Conservation (phyloP, 2,888 invertebrate genomes). For the Apoda limacodes region DNA sequence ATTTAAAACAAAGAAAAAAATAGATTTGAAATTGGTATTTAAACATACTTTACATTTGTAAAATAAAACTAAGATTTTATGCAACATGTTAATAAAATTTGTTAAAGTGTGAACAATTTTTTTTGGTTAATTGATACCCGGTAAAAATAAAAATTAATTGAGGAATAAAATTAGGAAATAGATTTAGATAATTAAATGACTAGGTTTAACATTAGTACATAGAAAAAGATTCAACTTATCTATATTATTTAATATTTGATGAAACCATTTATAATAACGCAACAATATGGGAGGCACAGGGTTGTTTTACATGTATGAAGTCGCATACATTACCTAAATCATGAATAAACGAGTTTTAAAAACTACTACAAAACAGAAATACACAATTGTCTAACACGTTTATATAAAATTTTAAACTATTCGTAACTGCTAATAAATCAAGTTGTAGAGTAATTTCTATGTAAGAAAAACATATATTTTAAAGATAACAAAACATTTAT, state of each 20-base stretch:
- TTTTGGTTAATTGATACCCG: conserved; percentile 62
- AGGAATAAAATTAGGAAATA: too few species aligned
- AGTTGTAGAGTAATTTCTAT: not conserved
- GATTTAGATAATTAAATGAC: too few species aligned
- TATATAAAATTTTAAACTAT: not conserved
- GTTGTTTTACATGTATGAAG: too few species aligned
- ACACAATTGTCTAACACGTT: conserved; percentile 1
- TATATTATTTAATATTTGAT: too few species aligned
- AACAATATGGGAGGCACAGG: too few species aligned
- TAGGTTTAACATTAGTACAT: too few species aligned
- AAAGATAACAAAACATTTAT: too few species aligned
- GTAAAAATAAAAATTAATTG: too few species aligned
- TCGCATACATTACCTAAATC: too few species aligned
- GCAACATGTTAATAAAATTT: conserved; percentile 60
- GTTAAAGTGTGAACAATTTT: conserved; percentile 57
- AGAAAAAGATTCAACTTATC: too few species aligned
- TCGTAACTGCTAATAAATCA: not conserved
- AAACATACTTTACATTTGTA: conserved; percentile 41
- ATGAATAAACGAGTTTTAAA: too few species aligned
- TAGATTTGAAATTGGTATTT: conserved; percentile 39
- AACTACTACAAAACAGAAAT: conserved; percentile 7
- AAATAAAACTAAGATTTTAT: conserved; percentile 37
- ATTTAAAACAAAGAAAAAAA: conserved; percentile 33
- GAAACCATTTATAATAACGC: too few species aligned
- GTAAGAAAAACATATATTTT: not conserved